Evolutionary conservation across 2,888 invertebrate species (phyloP).

Genomic region (Drosophila quinaria): DNA sequence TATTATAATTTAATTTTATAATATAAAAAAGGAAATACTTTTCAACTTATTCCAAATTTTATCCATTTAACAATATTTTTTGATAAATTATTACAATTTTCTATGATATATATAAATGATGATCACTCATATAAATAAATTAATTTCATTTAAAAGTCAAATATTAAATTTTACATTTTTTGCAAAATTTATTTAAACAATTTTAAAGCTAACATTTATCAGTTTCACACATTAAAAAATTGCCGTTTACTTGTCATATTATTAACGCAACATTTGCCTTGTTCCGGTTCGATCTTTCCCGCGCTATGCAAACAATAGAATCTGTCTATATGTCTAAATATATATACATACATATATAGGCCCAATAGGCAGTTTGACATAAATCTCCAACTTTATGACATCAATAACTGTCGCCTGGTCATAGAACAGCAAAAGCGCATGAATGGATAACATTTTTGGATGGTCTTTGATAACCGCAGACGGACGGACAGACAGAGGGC

Average conservation of each 20-base stretch:
- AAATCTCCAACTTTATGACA: constrained; percentile 82
- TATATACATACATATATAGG: constrained; percentile 50
- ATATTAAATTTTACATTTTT: too few relatives aligned
- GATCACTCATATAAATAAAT: too few relatives aligned
- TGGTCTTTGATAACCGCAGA: constrained; percentile 70
- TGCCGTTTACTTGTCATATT: constrained; percentile 21
- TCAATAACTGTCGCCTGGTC: constrained; percentile 76
- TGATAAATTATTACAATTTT: too few relatives aligned
- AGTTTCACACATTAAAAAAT: background rate
- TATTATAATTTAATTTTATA: too few relatives aligned
- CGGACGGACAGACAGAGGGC: constrained; percentile 28
- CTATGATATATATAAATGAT: too few relatives aligned
- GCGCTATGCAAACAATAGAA: constrained; percentile 45
- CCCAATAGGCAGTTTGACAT: constrained; percentile 60
- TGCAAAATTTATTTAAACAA: background rate
- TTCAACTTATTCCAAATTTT: too few relatives aligned
- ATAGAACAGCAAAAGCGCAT: constrained; percentile 56
- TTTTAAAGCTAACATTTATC: background rate
- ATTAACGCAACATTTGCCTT: constrained; percentile 54
- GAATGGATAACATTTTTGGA: constrained; percentile 48
- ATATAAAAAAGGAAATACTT: too few relatives aligned
- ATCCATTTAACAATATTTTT: too few relatives aligned
- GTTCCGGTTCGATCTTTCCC: constrained; percentile 28
- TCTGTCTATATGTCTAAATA: constrained; percentile 11
- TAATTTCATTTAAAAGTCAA: too few relatives aligned